Evolutionary conservation across 1,140 invertebrate genomes (phyloP).

Genomic region (Drosophila kepulauana): DNA sequence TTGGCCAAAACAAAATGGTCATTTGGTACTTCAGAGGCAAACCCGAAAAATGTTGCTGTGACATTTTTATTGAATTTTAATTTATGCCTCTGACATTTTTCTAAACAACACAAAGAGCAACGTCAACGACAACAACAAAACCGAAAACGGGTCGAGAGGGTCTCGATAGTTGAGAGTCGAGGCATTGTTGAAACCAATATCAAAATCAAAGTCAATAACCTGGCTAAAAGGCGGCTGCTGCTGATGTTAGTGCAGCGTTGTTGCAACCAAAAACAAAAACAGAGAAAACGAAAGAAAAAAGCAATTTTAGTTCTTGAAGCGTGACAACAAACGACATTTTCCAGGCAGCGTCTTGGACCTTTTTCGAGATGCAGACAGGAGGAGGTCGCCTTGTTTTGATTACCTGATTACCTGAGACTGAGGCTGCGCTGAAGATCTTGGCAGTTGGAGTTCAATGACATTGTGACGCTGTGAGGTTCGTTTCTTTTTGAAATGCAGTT

Average conservation of each 20-base stretch:
- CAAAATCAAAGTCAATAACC: constrained; percentile 74
- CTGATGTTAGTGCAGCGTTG: neutral
- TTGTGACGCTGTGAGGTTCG: too few species aligned
- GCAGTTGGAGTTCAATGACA: constrained; percentile 45
- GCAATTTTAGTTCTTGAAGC: constrained; percentile 73
- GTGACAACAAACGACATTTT: constrained; percentile 76
- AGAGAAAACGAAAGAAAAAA: constrained; percentile 38
- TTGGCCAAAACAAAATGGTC: constrained; percentile 25
- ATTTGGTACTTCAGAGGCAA: constrained; percentile 14
- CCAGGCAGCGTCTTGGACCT: constrained; percentile 20
- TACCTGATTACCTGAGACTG: constrained; percentile 45
- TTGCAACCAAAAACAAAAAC: constrained; percentile 29
- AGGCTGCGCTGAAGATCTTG: constrained; percentile 32
- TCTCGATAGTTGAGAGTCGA: constrained; percentile 19
- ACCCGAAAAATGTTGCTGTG: constrained; percentile 56
- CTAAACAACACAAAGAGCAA: constrained; percentile 30
- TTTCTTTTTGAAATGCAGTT: constrained; percentile 30
- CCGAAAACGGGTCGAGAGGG: constrained; percentile 22
- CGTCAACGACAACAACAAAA: constrained; percentile 29
- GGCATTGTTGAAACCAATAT: constrained; percentile 19
- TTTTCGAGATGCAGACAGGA: neutral
- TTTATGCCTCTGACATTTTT: constrained; percentile 65
- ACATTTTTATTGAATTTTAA: constrained; percentile 83
- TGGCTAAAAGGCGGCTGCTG: constrained; percentile 42
- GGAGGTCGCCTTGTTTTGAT: constrained; percentile 46